phyloP scores from a whole-genome alignment of 2,888 invertebrate genomes.

The Heliconius ismenius region DNA sequence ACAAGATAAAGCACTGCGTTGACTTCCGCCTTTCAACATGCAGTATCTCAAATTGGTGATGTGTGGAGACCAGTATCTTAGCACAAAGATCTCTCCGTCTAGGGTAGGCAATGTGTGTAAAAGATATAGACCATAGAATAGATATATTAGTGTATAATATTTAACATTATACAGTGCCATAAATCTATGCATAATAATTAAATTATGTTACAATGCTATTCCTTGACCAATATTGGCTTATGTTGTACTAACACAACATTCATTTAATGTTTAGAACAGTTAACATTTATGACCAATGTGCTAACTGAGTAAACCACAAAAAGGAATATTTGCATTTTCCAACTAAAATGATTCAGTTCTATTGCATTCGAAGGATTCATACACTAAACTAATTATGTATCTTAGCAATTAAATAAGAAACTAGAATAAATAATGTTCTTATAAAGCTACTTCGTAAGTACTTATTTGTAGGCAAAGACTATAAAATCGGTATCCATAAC shows the following conservation, averaged over 20 bases:
- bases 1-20: too few relatives aligned
- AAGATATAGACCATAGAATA: not conserved
- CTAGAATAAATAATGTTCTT: too few relatives aligned
- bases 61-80: too few relatives aligned
- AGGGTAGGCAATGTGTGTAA: too few relatives aligned
- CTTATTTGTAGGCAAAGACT: too few relatives aligned
- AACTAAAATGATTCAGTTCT: not conserved
- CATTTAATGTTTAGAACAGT: not conserved
- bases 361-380: not conserved
- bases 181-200: not conserved
- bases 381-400: too few relatives aligned
- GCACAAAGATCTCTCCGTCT: too few relatives aligned
- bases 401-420: too few relatives aligned
- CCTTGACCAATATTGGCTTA: conserved; percentile 16
- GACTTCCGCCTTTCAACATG: too few relatives aligned
- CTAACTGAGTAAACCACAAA: not conserved
- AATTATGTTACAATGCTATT: not conserved
- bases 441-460: too few relatives aligned
- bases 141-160: not conserved
- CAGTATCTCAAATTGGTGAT: too few relatives aligned
- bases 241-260: not conserved
- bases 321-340: not conserved
- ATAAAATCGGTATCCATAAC: too few relatives aligned
- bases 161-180: not conserved
- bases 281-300: not conserved